Conservation (phyloP, 2,797 vertebrate genomes). For the Ambastaia sidthimunki region DNA sequence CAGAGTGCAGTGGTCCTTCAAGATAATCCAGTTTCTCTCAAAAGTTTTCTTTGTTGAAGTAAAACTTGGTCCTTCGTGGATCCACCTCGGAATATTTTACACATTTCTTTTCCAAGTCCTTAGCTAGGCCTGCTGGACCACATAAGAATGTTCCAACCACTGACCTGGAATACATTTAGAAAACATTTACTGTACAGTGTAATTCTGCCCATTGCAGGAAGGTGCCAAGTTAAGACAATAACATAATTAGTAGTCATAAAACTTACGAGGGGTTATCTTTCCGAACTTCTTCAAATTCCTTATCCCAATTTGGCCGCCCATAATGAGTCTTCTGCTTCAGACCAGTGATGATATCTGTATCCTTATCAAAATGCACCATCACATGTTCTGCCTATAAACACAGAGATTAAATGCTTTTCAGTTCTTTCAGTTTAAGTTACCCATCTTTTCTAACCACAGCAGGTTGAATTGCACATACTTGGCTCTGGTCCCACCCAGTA, state of each 20-base stretch:
- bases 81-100: constrained; percentile 87
- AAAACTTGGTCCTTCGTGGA: constrained; percentile 90
- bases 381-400: constrained; percentile 78
- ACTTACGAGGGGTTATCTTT: constrained; percentile 86
- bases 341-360: constrained; percentile 85
- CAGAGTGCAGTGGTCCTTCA: neutral
- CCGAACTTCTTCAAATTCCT: constrained; percentile 86
- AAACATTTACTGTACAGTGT: neutral
- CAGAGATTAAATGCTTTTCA: constrained; percentile 56
- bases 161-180: constrained; percentile 72
- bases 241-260: neutral
- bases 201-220: no score
- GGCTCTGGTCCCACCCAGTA: constrained; percentile 86
- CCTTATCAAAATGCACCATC: constrained; percentile 79
- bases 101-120: constrained; percentile 81
- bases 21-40: constrained; percentile 64
- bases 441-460: neutral
- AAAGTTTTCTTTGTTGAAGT: constrained; percentile 96
- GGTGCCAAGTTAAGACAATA: no score
- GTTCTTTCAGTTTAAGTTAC: neutral
- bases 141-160: constrained; percentile 89
- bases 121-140: constrained; percentile 79
- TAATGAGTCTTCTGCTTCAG: constrained; percentile 92
- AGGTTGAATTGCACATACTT: constrained; percentile 71
- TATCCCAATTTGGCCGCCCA: constrained; percentile 89